Percentiles rank a stretch among this genome's conserved stretches.
These are phyloP conservation scores for Orchesella flavescens DNA, from an alignment of 2,888 invertebrate species.

Conservation along the genomic window DNA sequence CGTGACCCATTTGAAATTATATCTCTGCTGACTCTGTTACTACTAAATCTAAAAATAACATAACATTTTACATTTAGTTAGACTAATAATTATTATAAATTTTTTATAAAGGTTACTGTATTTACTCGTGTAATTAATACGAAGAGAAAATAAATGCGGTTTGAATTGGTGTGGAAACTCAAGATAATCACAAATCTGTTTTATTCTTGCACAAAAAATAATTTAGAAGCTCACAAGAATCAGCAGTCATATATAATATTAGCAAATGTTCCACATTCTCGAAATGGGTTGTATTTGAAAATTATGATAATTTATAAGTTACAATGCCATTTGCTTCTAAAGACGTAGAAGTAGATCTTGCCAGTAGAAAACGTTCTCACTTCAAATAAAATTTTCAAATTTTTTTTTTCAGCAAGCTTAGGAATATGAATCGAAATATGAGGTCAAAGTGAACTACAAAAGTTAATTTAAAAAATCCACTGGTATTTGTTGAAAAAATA, in stretches of 20 bases:
- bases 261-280: conserved; percentile 10
- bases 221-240: background rate
- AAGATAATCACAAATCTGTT: no score
- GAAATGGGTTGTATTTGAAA: conserved; percentile 11
- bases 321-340: background rate
- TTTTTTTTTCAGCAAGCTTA: background rate
- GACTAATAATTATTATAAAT: background rate
- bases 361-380: background rate
- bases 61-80: background rate
- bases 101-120: background rate
- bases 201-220: no score
- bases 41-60: no score
- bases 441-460: background rate
- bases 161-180: background rate
- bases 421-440: background rate
- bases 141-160: background rate
- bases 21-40: no score
- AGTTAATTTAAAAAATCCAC: no score
- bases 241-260: background rate
- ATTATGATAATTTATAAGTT: conserved; percentile 51
- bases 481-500: no score
- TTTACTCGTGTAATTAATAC: background rate
- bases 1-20: no score
- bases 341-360: background rate
- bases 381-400: background rate